A percentile compares a stretch with the other conserved stretches of the same genome.
phyloP scores from a whole-genome alignment of 2,888 invertebrate species.

The Athalia rosae region DNA sequence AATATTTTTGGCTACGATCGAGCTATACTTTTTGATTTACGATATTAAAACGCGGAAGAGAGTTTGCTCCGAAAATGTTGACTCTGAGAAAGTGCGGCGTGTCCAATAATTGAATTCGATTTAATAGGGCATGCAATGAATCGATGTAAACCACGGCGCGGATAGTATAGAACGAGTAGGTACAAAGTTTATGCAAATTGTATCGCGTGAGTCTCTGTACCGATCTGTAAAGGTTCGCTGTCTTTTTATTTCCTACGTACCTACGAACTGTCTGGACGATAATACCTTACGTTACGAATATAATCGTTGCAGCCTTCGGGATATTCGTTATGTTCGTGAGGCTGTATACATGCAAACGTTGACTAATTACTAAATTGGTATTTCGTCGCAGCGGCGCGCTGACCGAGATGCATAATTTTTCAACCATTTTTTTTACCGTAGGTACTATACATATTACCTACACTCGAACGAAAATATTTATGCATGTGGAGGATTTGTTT shows the following conservation, averaged over 20 bases:
- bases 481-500: no score
- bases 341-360: conserved; percentile 7
- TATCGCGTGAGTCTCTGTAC: conserved; percentile 12
- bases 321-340: not conserved
- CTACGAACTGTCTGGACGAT: not conserved
- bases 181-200: conserved; percentile 31
- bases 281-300: no score
- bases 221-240: not conserved
- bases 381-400: conserved; percentile 23
- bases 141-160: conserved; percentile 10
- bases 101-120: conserved; percentile 32
- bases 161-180: no score
- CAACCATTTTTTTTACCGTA: not conserved
- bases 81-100: conserved; percentile 18
- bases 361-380: conserved; percentile 36
- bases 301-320: not conserved
- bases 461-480: no score
- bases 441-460: no score
- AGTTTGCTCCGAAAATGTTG: not conserved
- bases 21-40: not conserved
- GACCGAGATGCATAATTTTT: conserved; percentile 36
- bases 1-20: not conserved
- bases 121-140: conserved; percentile 30
- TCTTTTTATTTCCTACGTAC: not conserved
- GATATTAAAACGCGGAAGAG: conserved; percentile 21